phyloP scores from a whole-genome alignment of 1,140 invertebrate genomes.

The Procambarus virginalis region DNA sequence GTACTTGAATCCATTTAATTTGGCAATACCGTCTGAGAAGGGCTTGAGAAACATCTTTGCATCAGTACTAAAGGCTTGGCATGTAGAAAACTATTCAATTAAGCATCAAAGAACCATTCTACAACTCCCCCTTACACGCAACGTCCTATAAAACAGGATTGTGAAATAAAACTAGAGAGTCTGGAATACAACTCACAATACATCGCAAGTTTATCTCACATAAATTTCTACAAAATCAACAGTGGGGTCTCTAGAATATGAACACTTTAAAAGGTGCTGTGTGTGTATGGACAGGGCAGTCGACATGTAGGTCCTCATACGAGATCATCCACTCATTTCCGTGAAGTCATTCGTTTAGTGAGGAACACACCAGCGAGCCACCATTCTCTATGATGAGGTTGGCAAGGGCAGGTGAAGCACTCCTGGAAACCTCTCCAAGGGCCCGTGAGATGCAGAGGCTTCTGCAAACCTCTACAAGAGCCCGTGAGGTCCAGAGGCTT shows the following conservation, averaged over 20 bases:
- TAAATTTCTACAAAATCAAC: constrained; percentile 1
- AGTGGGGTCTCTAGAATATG: not conserved
- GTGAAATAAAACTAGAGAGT: not conserved
- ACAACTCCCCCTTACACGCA: not conserved
- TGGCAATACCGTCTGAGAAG: not conserved
- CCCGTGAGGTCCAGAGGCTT: no score
- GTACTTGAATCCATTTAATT: not conserved
- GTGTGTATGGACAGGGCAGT: not conserved
- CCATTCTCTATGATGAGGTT: no score
- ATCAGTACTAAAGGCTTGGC: not conserved
- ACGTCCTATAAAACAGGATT: not conserved
- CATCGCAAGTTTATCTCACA: not conserved
- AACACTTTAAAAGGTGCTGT: not conserved
- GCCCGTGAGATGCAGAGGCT: no score
- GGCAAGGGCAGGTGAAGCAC: no score
- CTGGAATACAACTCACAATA: not conserved
- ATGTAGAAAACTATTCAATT: not conserved
- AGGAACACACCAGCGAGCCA: no score
- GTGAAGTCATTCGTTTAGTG: no score
- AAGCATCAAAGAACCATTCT: not conserved
- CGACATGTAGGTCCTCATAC: no score
- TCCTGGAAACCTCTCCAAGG: no score
- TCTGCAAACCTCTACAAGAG: no score
- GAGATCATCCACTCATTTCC: no score
- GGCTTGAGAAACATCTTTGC: not conserved